Conservation (phyloP, 2,888 invertebrate species). For the Orchesellides sinensis region DNA sequence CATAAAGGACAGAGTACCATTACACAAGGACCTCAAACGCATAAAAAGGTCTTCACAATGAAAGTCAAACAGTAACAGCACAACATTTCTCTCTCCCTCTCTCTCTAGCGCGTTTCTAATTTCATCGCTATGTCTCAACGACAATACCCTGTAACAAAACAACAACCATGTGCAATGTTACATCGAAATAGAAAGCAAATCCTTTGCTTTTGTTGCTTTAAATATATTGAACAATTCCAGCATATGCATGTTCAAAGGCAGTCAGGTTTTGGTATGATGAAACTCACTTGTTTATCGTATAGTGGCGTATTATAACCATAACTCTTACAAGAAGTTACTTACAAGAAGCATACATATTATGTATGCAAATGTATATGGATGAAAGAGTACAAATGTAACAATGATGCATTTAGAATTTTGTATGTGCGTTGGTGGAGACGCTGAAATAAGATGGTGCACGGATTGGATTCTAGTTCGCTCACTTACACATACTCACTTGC, state of each 20-base stretch:
- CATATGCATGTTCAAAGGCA: not conserved
- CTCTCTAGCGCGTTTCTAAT: too few relatives aligned
- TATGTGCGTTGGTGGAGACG: constrained; percentile 23
- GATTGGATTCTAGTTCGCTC: constrained; percentile 45
- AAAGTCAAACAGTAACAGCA: not conserved
- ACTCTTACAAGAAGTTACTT: too few relatives aligned
- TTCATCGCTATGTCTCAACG: too few relatives aligned
- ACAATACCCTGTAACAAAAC: too few relatives aligned
- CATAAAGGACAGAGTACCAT: constrained; percentile 30
- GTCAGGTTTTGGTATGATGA: too few relatives aligned
- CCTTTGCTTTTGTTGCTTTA: not conserved
- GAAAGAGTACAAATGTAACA: not conserved
- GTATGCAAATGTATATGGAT: too few relatives aligned
- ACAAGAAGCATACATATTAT: too few relatives aligned
- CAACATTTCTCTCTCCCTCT: too few relatives aligned
- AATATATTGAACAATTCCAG: constrained; percentile 6
- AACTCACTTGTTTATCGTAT: too few relatives aligned
- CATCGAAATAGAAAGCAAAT: too few relatives aligned
- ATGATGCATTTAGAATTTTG: constrained; percentile 4
- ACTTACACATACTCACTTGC: constrained; percentile 4
- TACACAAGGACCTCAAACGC: constrained; percentile 16
- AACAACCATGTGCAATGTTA: too few relatives aligned
- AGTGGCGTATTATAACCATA: too few relatives aligned
- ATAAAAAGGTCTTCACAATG: not conserved
- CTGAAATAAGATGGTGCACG: not conserved